phyloP scores from a whole-genome alignment of 2,888 invertebrate species.

The Proisotoma minuta region DNA sequence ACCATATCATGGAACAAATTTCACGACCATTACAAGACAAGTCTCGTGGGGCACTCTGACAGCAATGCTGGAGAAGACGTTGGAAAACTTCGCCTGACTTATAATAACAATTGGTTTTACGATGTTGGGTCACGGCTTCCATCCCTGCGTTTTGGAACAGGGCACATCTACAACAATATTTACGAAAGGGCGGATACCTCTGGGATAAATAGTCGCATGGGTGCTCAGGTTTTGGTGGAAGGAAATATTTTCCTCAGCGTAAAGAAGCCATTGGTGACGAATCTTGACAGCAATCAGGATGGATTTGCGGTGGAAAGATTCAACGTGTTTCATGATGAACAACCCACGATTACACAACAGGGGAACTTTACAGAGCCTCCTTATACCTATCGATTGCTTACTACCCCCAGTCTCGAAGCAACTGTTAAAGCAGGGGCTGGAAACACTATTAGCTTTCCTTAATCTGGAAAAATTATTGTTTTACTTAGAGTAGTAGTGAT shows the following conservation, averaged over 20 bases:
- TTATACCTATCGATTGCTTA: conserved; percentile 4
- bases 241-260: conserved; percentile 2
- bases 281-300: conserved; percentile 11
- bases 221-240: conserved; percentile 20
- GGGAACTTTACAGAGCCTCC: conserved; percentile 17
- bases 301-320: conserved; percentile 19
- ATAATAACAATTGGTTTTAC: conserved; percentile 18
- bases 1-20: conserved; percentile 27
- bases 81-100: conserved; percentile 16
- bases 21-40: conserved; percentile 19
- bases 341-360: conserved; percentile 10
- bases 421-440: conserved; percentile 9
- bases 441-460: conserved; percentile 10
- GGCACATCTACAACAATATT: conserved; percentile 20
- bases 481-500: too few relatives aligned
- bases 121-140: conserved; percentile 15
- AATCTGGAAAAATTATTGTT: too few relatives aligned
- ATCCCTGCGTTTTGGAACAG: conserved; percentile 20
- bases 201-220: conserved; percentile 20
- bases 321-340: conserved; percentile 5
- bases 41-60: conserved; percentile 21
- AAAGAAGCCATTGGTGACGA: conserved; percentile 9
- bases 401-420: neutral
- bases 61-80: conserved; percentile 16
- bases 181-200: conserved; percentile 14